These are phyloP conservation scores for Acrobasis consociella DNA, from an alignment of 2,888 invertebrate genomes.

Conservation along the genomic window DNA sequence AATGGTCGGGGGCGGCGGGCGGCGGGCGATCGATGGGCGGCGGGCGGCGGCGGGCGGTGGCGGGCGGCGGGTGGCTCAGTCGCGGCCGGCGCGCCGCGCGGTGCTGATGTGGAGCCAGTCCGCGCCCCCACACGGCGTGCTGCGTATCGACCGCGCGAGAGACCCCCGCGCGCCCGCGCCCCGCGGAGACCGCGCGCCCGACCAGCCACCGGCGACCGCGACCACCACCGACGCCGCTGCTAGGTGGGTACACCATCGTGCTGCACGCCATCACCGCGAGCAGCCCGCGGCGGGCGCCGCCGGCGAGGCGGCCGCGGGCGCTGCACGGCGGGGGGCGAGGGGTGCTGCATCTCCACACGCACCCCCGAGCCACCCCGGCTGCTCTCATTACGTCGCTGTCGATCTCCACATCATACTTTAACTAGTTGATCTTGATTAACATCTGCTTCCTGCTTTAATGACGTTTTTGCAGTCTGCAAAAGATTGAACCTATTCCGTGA, in stretches of 20 bases:
- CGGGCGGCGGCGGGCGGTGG: slow-evolving; percentile 55
- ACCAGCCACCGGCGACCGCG: slow-evolving; percentile 26
- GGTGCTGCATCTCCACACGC: not conserved
- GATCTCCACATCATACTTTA: slow-evolving; percentile 3
- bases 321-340: not conserved
- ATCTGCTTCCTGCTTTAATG: not conserved
- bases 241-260: not conserved
- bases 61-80: slow-evolving; percentile 66
- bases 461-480: not conserved
- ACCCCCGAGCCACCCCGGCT: slow-evolving; percentile 13
- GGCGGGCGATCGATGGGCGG: slow-evolving; percentile 37
- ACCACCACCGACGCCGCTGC: slow-evolving; percentile 9
- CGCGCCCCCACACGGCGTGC: slow-evolving; percentile 36
- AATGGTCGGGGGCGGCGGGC: slow-evolving; percentile 36
- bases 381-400: slow-evolving; percentile 14
- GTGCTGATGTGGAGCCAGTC: slow-evolving; percentile 47
- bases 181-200: slow-evolving; percentile 35
- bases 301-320: slow-evolving; percentile 10
- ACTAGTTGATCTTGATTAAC: not conserved
- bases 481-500: not conserved
- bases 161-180: slow-evolving; percentile 40
- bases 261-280: slow-evolving; percentile 35
- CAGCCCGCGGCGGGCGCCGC: slow-evolving; percentile 24
- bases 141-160: slow-evolving; percentile 27
- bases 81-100: slow-evolving; percentile 63